A percentile compares a stretch with the other conserved stretches of the same genome.
Conservation (phyloP, 1,140 invertebrate species). For the Agrilus planipennis region DNA sequence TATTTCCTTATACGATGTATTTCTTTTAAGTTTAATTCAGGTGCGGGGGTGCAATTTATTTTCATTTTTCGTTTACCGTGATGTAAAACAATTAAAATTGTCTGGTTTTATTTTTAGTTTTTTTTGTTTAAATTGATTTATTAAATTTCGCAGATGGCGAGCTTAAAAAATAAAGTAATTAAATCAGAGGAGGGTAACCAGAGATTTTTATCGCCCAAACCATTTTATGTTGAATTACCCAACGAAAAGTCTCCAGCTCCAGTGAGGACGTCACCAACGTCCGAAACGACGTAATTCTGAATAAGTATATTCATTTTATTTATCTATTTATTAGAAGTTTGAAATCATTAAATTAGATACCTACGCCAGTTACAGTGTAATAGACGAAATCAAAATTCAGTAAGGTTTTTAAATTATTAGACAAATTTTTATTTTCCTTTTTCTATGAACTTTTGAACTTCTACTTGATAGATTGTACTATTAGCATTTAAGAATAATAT, state of each 20-base stretch:
- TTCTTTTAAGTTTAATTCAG: too few relatives aligned
- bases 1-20: too few relatives aligned
- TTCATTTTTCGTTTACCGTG: too few relatives aligned
- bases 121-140: not conserved
- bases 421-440: slow-evolving; percentile 1
- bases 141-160: slow-evolving; percentile 22
- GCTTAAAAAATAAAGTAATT: slow-evolving; percentile 31
- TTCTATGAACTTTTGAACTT: slow-evolving; percentile 2
- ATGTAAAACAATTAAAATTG: too few relatives aligned
- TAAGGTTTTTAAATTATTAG: too few relatives aligned
- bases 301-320: slow-evolving; percentile 2
- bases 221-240: slow-evolving; percentile 43
- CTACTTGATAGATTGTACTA: not conserved
- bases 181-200: slow-evolving; percentile 41
- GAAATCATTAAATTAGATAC: too few relatives aligned
- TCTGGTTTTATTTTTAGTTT: not conserved
- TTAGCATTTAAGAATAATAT: too few relatives aligned
- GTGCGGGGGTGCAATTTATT: too few relatives aligned
- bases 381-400: too few relatives aligned
- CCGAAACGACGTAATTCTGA: slow-evolving; percentile 1
- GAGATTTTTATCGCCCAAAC: slow-evolving; percentile 39
- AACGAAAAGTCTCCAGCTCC: slow-evolving; percentile 29
- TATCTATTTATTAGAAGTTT: too few relatives aligned
- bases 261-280: too few relatives aligned
- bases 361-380: too few relatives aligned